Conservation (phyloP, 2,113 vertebrate genomes). For the Pampusana beccarii region DNA sequence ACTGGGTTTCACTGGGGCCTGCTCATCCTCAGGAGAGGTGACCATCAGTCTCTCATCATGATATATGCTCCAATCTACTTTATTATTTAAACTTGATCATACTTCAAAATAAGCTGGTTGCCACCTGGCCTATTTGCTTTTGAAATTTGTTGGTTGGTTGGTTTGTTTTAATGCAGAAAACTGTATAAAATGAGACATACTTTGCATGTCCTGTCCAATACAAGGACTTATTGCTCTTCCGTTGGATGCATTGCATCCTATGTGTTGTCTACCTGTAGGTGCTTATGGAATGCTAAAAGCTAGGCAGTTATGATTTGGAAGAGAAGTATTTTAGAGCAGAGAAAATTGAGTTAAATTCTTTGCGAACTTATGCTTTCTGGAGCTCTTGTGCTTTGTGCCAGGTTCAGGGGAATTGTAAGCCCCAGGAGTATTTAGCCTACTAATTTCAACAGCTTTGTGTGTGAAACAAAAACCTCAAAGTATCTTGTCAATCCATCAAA, state of each 20-base stretch:
- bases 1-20: background rate
- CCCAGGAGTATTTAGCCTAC: background rate
- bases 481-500: background rate
- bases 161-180: background rate
- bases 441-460: constrained; percentile 2
- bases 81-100: background rate
- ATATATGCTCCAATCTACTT: background rate
- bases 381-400: background rate
- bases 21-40: background rate
- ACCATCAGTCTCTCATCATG: background rate
- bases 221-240: background rate
- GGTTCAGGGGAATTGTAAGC: background rate
- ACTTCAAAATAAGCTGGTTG: background rate
- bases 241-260: background rate
- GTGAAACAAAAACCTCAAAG: background rate
- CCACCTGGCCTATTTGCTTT: background rate
- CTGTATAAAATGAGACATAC: background rate
- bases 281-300: background rate
- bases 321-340: background rate
- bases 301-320: background rate
- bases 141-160: background rate
- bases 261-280: background rate
- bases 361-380: background rate
- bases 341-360: background rate
- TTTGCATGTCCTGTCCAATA: background rate